phyloP scores from a whole-genome alignment of 2,113 vertebrate genomes.

The Ochotona princeps region DNA sequence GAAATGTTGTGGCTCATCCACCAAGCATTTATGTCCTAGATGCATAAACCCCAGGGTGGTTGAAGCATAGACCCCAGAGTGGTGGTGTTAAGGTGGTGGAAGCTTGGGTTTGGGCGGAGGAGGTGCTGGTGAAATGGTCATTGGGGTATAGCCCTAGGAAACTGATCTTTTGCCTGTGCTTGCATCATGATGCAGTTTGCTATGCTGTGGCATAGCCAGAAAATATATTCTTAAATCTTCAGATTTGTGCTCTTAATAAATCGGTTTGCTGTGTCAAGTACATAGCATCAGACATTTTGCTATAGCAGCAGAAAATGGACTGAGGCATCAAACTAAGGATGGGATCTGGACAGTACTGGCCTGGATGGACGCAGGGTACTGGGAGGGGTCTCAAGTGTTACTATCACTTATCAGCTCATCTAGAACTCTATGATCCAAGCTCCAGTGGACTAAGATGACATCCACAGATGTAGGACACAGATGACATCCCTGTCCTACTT shows the following conservation, averaged over 20 bases:
- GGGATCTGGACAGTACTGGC: background rate
- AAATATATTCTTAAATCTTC: background rate
- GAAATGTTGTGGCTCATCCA: background rate
- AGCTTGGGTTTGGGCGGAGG: background rate
- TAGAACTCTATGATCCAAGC: background rate
- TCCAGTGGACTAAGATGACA: background rate
- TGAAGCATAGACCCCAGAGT: background rate
- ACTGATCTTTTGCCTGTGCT: background rate
- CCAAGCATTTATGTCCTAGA: background rate
- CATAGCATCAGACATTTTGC: background rate
- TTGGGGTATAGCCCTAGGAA: background rate
- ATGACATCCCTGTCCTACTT: background rate
- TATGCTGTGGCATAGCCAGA: background rate
- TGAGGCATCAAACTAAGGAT: background rate
- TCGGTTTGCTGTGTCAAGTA: no score
- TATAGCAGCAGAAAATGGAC: background rate
- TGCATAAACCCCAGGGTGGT: background rate
- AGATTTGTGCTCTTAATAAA: background rate
- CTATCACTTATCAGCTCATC: background rate
- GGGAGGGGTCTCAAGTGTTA: background rate
- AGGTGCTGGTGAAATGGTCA: no score
- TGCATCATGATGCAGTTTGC: no score
- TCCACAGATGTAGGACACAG: background rate
- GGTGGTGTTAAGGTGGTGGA: no score
- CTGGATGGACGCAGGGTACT: rapidly evolving